Percentiles rank a stretch among this genome's conserved stretches.
Conservation (phyloP, 2,797 vertebrate species). For the Labroides dimidiatus region DNA sequence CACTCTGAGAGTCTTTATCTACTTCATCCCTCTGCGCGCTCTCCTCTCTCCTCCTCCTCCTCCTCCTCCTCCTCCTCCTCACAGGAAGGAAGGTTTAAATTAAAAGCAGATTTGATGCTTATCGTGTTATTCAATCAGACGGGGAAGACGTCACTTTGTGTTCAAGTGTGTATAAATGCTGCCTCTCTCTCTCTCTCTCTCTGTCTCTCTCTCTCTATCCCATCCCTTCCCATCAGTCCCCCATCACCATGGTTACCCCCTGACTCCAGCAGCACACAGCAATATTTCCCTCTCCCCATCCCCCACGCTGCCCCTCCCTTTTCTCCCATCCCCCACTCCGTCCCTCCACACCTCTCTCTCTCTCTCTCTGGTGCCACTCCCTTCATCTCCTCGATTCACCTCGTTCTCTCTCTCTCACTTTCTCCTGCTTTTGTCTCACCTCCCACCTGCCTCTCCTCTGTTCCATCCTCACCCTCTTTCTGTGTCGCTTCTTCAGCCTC, state of each 20-base stretch:
- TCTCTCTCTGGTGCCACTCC: conserved; percentile 68
- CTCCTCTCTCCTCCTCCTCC: neutral
- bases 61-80: neutral
- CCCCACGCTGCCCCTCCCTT: conserved; percentile 53
- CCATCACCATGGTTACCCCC: conserved; percentile 75
- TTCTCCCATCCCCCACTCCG: conserved; percentile 69
- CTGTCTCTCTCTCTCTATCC: conserved; percentile 10
- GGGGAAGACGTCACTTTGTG: conserved; percentile 48
- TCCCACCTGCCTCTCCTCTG: conserved; percentile 16
- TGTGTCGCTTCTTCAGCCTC: too few relatives aligned
- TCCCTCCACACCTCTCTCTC: conserved; percentile 58
- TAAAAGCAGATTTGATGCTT: conserved; percentile 52
- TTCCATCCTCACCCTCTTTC: neutral
- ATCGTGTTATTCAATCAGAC: conserved; percentile 58
- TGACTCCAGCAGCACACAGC: conserved; percentile 66
- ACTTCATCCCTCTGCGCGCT: neutral
- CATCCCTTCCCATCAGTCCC: conserved; percentile 36
- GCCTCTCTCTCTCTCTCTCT: conserved; percentile 27
- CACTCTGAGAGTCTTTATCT: conserved; percentile 10
- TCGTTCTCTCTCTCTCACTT: conserved; percentile 17
- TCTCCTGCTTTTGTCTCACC: conserved; percentile 44
- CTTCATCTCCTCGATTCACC: conserved; percentile 62
- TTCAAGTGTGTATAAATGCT: conserved; percentile 1
- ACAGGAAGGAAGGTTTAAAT: conserved; percentile 52
- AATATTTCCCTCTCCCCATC: conserved; percentile 60